These are phyloP conservation scores for Halictus rubicundus DNA, from an alignment of 1,140 invertebrate species.

Conservation along the genomic window DNA sequence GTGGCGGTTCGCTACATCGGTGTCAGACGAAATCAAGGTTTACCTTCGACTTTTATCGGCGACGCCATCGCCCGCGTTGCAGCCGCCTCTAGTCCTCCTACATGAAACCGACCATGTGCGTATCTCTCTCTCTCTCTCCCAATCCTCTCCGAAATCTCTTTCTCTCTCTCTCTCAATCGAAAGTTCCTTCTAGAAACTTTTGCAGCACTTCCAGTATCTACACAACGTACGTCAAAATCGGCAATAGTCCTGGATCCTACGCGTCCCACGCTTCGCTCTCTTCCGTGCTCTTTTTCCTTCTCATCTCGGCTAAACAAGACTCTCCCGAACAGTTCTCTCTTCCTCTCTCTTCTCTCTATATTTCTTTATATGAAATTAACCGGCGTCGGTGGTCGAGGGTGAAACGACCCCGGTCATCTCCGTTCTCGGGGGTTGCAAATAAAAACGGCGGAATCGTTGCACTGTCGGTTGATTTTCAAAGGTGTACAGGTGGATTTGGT, in stretches of 20 bases:
- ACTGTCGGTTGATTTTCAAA: no score
- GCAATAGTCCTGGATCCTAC: slow-evolving; percentile 9
- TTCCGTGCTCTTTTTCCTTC: slow-evolving; percentile 34
- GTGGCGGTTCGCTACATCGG: slow-evolving; percentile 24
- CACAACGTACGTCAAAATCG: neutral
- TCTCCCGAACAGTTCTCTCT: neutral
- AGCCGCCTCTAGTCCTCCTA: neutral
- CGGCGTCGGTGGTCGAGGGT: neutral
- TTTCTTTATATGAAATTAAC: neutral
- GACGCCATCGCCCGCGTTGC: slow-evolving; percentile 27
- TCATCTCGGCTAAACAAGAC: slow-evolving; percentile 29
- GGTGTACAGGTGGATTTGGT: no score
- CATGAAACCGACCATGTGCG: slow-evolving; percentile 14
- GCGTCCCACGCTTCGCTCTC: neutral
- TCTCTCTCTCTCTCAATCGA: slow-evolving; percentile 1
- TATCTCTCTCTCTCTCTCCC: neutral
- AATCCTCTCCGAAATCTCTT: no score
- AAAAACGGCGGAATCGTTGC: no score
- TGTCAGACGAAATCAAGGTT: slow-evolving; percentile 23
- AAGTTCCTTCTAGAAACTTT: slow-evolving; percentile 12
- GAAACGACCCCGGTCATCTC: slow-evolving; percentile 8
- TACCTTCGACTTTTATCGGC: slow-evolving; percentile 56
- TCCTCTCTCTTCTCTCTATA: neutral
- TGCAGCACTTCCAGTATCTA: neutral
- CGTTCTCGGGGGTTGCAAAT: no score